Evolutionary conservation across 2,797 vertebrate species (phyloP), one percentile per base, ranked within the genome.

Genomic region (Tragopan temminckii): DNA sequence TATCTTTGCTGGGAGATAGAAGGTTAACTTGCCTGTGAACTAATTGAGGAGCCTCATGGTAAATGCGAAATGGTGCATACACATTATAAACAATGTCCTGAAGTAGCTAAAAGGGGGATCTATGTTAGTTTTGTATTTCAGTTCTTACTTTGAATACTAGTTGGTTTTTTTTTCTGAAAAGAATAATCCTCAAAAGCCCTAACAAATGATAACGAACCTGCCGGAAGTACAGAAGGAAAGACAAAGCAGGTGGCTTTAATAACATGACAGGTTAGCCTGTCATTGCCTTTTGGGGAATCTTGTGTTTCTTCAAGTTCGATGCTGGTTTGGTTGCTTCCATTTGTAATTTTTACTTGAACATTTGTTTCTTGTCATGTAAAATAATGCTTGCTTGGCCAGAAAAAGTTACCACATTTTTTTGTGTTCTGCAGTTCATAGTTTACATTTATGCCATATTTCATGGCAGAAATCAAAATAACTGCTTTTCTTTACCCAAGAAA

Each of bases 21-120:
- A 98, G 97, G 97, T 98, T 98, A 98, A 97, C 97, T 97, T 96
- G 85, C 78, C 96, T 96, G 24, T 95, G 97, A 96, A 97, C 97
- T 98, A 98, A 98, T 98, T 98, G 97, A 97, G 95, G 89, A 97
- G 80, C 95, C 96, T 97, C 95, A 95, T 95, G 95, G 96, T 96
- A 97, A 97, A 98, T 96, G 97, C 89, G 96, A 69, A 97, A 94
- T 93, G 82, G 90, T 96, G 57, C 31, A 10, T 69, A 85, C 90
- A 96, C 76, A 43, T 95, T 97, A 93, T 96, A 67, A 74, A 95
- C 94, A 94, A 93, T 85, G 95, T 75, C 76, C 91, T 93, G 72
- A 96, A 94, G 63, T 81, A 95, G 81, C 94, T 96, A 85, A 97
- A 97, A 96, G 88, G 62, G 93, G 80, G 81, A 85, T 93, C 97